Evolutionary conservation across 2,888 invertebrate genomes (phyloP).

Genomic region (Lithophane leautieri): DNA sequence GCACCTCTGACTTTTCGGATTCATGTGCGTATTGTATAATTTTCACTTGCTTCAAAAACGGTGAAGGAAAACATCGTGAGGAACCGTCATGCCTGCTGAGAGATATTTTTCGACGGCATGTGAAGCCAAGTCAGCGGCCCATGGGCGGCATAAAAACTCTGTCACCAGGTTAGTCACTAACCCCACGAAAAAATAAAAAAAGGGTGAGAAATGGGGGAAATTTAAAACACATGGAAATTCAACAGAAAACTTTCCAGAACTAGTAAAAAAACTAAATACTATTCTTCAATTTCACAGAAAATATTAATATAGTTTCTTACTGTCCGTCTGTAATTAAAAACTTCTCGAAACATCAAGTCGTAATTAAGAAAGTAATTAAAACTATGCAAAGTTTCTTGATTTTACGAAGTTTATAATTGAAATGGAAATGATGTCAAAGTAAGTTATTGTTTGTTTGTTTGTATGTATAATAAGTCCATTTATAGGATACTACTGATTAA

Average conservation of each 20-base stretch:
- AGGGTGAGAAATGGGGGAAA: not conserved
- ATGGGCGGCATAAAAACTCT: no score
- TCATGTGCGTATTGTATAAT: no score
- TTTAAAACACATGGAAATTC: not conserved
- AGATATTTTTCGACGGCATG: no score
- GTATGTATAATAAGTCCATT: not conserved
- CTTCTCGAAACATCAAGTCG: constrained; percentile 52
- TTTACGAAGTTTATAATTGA: constrained; percentile 28
- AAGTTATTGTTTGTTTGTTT: constrained; percentile 25
- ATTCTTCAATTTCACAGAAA: constrained; percentile 24
- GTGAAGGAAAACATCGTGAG: no score
- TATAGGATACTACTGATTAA: not conserved
- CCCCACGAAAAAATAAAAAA: no score
- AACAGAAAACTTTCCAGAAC: constrained; percentile 1
- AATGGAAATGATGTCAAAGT: constrained; percentile 16
- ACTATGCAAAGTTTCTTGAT: constrained; percentile 43
- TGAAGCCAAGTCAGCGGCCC: no score
- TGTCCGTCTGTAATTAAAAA: constrained; percentile 56
- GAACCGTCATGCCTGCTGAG: no score
- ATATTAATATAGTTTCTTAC: constrained; percentile 23
- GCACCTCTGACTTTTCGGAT: no score
- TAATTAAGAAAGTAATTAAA: constrained; percentile 63
- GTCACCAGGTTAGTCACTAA: no score
- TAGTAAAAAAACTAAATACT: not conserved
- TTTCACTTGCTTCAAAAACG: no score